Evolutionary conservation across 2,888 invertebrate species (phyloP), one percentile per base, ranked within the genome.

Genomic region (Leptogaster cylindrica): DNA sequence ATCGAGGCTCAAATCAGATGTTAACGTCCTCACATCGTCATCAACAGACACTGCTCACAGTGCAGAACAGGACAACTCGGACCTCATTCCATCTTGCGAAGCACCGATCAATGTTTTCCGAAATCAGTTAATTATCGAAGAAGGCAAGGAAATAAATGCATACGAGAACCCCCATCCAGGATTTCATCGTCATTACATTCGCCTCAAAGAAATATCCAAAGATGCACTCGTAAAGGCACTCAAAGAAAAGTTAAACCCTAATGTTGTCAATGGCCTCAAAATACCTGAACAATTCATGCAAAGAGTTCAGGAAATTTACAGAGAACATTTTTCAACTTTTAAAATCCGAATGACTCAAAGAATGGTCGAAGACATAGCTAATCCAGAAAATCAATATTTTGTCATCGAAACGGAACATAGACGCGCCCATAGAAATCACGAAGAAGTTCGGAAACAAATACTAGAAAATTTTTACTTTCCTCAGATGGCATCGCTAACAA

Each of bases 41-140:
- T 14, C n/a, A 6, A 4, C 8, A 3, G 31, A 55, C 16, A 55
- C 31, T 1, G n/a, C 6, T 3, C 55, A 55, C 36, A 55, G 33
- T 20, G 4, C 3, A 12, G 16, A 46, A 5, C 16, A 7, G 16
- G 8, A 46, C 4, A 46, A 8, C 18, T 18, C 16, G 14, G 14
- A 20, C 27, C 27, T 72, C 3, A 71, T 72, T 36, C 69, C 71
- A 1, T 70, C 70, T 20, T 44, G 68, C 8, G 70, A 72, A 51
- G 70, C 44, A 3, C 68, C 71, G 2, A 50, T 71, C 3, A 71
- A 70, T 12, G 67, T 68, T 6, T 67, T 70, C 27, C 52, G 48
- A 23, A 70, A 71, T 18, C 70, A 73, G 31, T 46, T 71, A 48
- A 58, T 71, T 12, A 50, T 71, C 1, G 63, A 12, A 12, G 63